phyloP scores from a whole-genome alignment of 2,888 invertebrate species.

The Apodemia zela region DNA sequence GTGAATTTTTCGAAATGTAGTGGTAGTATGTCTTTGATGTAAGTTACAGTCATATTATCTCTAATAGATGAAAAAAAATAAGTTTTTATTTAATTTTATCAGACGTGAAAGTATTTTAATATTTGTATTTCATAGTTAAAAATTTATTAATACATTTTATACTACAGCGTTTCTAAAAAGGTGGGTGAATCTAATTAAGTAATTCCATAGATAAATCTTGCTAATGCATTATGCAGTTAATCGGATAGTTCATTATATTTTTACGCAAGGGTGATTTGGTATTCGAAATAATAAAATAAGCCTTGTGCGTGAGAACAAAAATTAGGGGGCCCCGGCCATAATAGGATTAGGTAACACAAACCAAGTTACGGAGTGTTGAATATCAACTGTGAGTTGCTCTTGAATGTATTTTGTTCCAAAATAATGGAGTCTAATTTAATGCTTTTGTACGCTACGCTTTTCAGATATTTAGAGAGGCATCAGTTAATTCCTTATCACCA shows the following conservation, averaged over 20 bases:
- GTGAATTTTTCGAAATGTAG: too few relatives aligned
- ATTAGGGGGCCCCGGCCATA: slow-evolving; percentile 4
- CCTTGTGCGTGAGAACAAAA: slow-evolving; percentile 9
- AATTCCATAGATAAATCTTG: slow-evolving; percentile 4
- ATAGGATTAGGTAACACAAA: neutral
- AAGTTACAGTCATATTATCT: too few relatives aligned
- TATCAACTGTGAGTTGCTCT: neutral
- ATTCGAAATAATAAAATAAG: slow-evolving; percentile 5
- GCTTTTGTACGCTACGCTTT: rapidly evolving
- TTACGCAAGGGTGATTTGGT: slow-evolving; percentile 14
- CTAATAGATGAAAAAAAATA: too few relatives aligned
- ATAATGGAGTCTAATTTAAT: too few relatives aligned
- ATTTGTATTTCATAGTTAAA: too few relatives aligned
- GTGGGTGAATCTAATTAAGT: neutral
- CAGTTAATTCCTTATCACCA: too few relatives aligned
- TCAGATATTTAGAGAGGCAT: too few relatives aligned
- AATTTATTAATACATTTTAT: neutral
- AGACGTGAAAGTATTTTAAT: too few relatives aligned
- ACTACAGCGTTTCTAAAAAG: neutral
- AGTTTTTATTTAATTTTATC: too few relatives aligned
- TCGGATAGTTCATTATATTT: slow-evolving; percentile 12
- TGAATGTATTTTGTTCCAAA: too few relatives aligned
- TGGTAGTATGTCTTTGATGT: too few relatives aligned
- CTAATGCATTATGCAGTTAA: slow-evolving; percentile 13
- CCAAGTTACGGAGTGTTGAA: neutral